Percentiles rank a stretch among this genome's conserved stretches.
Evolutionary conservation across 2,888 invertebrate species (phyloP).

Genomic region (Dasysyrphus albostriatus): DNA sequence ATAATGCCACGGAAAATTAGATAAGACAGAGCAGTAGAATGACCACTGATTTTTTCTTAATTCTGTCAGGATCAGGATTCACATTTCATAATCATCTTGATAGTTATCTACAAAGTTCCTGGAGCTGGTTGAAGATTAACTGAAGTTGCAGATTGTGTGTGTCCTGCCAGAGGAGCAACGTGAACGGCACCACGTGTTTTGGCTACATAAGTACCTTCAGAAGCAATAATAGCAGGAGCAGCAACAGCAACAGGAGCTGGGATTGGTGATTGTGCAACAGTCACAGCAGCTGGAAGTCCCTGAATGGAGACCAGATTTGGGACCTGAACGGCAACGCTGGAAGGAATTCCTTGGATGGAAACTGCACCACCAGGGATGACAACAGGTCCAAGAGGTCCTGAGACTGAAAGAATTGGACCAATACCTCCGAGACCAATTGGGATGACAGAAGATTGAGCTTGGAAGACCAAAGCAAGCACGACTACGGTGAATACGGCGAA

Average conservation of each 20-base stretch:
- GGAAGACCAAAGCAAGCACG: conserved; percentile 60
- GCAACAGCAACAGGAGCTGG: conserved; percentile 21
- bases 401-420: conserved; percentile 49
- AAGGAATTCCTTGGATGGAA: conserved; percentile 17
- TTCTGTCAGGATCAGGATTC: no score
- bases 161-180: conserved; percentile 45
- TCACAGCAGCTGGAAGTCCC: conserved; percentile 29
- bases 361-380: conserved; percentile 39
- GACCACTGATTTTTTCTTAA: no score
- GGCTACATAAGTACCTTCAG: conserved; percentile 51
- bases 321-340: conserved; percentile 18
- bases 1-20: no score
- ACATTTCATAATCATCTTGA: background rate
- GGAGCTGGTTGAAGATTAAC: conserved; percentile 32
- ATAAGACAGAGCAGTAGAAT: no score
- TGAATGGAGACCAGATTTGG: background rate
- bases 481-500: conserved; percentile 71
- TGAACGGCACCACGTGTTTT: conserved; percentile 54
- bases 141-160: conserved; percentile 34
- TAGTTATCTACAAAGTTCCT: conserved; percentile 23
- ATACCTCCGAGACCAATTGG: conserved; percentile 47
- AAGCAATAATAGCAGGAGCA: background rate
- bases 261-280: conserved; percentile 21
- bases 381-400: conserved; percentile 43
- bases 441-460: conserved; percentile 55